Conservation (phyloP, 2,113 vertebrate species). For the Caloenas nicobarica region DNA sequence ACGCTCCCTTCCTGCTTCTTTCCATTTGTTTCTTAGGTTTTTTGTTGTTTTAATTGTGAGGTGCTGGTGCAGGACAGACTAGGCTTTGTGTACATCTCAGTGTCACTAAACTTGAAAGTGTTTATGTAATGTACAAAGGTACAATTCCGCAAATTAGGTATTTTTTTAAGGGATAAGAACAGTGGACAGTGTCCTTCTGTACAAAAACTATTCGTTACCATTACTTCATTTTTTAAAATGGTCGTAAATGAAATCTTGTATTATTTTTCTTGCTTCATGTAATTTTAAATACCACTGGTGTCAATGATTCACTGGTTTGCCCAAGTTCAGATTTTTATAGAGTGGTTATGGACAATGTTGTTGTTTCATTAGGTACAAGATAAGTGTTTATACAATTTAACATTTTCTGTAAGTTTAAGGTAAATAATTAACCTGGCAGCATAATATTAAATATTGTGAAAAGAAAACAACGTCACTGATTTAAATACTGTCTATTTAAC, state of each 20-base stretch:
- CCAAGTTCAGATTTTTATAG: neutral
- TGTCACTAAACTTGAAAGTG: neutral
- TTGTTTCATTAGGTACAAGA: neutral
- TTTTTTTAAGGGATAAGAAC: neutral
- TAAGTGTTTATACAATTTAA: neutral
- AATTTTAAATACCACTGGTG: neutral
- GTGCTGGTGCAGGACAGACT: neutral
- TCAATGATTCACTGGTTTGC: neutral
- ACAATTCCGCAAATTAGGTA: neutral
- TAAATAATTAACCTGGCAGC: neutral
- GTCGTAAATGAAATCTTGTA: neutral
- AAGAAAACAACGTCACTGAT: neutral
- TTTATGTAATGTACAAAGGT: neutral
- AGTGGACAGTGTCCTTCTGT: accelerated
- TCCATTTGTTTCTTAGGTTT: neutral
- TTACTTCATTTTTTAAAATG: neutral
- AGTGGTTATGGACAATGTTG: neutral
- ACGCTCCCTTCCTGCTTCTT: neutral
- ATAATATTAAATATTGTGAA: neutral
- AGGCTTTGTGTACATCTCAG: neutral
- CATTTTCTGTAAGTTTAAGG: neutral
- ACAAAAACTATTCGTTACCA: neutral
- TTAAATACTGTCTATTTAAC: neutral
- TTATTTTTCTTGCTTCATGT: neutral
- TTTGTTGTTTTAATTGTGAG: neutral